These are phyloP conservation scores for Odontocolon sp. DNA, from an alignment of 2,888 invertebrate genomes.

Conservation along the genomic window DNA sequence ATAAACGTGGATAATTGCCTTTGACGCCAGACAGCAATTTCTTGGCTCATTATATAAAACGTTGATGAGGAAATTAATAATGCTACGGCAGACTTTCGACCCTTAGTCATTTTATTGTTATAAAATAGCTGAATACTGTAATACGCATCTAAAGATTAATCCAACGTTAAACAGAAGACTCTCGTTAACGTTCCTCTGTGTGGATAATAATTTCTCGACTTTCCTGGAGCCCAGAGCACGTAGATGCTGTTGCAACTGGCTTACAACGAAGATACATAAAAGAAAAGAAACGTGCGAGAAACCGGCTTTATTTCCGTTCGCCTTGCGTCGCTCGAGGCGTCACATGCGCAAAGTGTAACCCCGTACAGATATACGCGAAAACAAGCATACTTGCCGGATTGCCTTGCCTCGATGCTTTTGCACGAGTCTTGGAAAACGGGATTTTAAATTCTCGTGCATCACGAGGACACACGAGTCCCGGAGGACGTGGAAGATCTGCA, in stretches of 20 bases:
- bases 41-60: conserved; percentile 13
- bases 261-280: conserved; percentile 16
- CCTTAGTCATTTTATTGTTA: conserved; percentile 3
- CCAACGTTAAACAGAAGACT: conserved; percentile 12
- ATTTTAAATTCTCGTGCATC: conserved; percentile 24
- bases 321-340: conserved; percentile 45
- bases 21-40: conserved; percentile 26
- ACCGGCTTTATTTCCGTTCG: conserved; percentile 59
- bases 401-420: conserved; percentile 29
- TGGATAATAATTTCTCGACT: conserved; percentile 47
- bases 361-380: no score
- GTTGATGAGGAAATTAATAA: conserved; percentile 7
- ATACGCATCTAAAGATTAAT: not conserved
- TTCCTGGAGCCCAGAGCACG: conserved; percentile 15
- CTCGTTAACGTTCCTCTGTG: conserved; percentile 39
- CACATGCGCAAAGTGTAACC: conserved; percentile 38
- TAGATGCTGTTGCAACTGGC: not conserved
- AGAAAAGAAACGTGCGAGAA: conserved; percentile 45
- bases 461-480: not conserved
- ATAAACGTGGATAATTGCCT: conserved; percentile 17
- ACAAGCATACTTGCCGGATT: conserved; percentile 28
- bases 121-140: conserved; percentile 18
- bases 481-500: not conserved
- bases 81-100: not conserved
- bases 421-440: conserved; percentile 18